A percentile compares a stretch with the other conserved stretches of the same genome.
phyloP scores from a whole-genome alignment of 2,797 vertebrate genomes.

The Rhynchonycteris naso region DNA sequence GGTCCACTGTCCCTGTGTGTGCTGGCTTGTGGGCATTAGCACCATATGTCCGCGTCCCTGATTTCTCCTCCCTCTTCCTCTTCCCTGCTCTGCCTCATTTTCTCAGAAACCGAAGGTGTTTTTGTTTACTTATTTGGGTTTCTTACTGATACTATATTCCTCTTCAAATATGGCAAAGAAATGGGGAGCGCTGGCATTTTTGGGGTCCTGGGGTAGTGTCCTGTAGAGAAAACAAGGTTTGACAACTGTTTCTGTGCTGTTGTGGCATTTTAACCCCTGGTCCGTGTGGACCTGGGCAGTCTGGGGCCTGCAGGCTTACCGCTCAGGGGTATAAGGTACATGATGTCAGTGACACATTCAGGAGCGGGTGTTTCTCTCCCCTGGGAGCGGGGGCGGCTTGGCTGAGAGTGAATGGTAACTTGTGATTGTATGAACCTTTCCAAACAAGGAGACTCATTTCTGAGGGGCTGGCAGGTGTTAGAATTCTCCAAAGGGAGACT shows the following conservation, averaged over 20 bases:
- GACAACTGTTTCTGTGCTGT: neutral
- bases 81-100: slow-evolving; percentile 67
- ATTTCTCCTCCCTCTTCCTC: slow-evolving; percentile 66
- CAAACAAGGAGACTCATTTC: neutral
- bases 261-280: neutral
- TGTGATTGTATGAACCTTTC: neutral
- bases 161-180: neutral
- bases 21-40: slow-evolving; percentile 86
- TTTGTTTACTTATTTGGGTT: neutral
- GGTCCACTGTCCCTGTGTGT: slow-evolving; percentile 86
- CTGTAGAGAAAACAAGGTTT: neutral
- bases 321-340: no score
- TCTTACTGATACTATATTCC: neutral
- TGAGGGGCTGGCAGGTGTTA: neutral
- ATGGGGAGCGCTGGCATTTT: neutral
- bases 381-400: neutral
- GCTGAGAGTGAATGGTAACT: neutral
- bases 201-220: neutral
- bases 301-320: neutral
- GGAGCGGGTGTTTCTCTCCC: neutral
- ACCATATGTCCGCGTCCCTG: slow-evolving; percentile 81
- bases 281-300: neutral
- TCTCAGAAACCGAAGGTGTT: slow-evolving; percentile 74
- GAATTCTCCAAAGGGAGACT: neutral
- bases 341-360: neutral